Evolutionary conservation across 2,797 vertebrate genomes (phyloP).

Genomic region (Sylvilagus floridanus): DNA sequence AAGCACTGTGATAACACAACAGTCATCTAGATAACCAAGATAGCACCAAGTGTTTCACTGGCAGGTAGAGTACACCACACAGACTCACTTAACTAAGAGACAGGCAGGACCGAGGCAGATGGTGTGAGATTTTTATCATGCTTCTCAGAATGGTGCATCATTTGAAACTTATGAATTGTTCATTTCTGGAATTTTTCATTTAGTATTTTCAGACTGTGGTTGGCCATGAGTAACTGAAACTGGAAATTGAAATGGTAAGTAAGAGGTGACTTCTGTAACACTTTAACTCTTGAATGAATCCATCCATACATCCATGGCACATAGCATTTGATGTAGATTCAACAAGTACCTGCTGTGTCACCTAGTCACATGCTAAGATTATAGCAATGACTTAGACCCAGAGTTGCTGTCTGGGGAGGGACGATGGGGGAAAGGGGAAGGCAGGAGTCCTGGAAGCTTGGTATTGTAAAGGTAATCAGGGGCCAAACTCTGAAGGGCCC

Average conservation of each 20-base stretch:
- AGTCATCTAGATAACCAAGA: no score
- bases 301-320: not conserved
- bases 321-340: not conserved
- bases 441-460: not conserved
- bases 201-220: not conserved
- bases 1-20: not conserved
- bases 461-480: not conserved
- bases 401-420: not conserved
- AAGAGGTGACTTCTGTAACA: not conserved
- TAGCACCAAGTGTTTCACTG: not conserved
- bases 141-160: not conserved
- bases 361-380: not conserved
- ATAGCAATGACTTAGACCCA: not conserved
- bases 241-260: not conserved
- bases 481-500: not conserved
- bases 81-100: not conserved
- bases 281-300: not conserved
- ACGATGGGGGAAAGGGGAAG: not conserved
- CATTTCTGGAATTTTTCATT: not conserved
- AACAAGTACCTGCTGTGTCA: not conserved
- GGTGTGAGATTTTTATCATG: not conserved
- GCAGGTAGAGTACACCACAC: not conserved
- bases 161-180: not conserved
- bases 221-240: not conserved
- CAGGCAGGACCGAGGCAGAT: no score